Evolutionary conservation across 1,140 invertebrate genomes (phyloP), one percentile per base, ranked within the genome.

Genomic region (Heliconius melpomene): DNA sequence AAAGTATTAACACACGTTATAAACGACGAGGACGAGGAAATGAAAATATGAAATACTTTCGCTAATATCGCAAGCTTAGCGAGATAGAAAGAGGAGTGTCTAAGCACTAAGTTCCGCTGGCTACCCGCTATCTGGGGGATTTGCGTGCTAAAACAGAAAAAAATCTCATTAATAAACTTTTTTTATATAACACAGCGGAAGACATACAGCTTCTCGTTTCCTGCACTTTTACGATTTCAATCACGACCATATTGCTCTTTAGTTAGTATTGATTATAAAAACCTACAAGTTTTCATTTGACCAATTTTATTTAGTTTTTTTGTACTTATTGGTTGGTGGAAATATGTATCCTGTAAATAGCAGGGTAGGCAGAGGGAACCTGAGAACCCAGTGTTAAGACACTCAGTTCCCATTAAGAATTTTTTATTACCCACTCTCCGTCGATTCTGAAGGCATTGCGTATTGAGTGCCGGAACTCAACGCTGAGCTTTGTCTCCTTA

Each of bases 231-330:
- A 66, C 23, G 60, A 66, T 66, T 66, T 66, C 60, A 66, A 66
- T 66, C 60, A 66, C 60, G 60, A 66, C 60, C 60, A 66, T 66
- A 66, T 29, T 66, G 60, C 23, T 23, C 50, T 60, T 23, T 60
- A 60, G n/a, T 60, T 23, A 52, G 50, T 66, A 66, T 66, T 29
- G 60, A 66, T 66, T 66, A n/a, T 66, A 66, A 66, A 66, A 66
- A 66, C 60, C 23, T 66, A 66, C 26, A 66, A 66, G 60, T 66
- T 29, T 29, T 66, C 60, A 66, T 66, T 66, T 66, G 60, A 16
- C 60, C 7, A 57, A 57, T 18, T 66, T 66, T 29, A 66, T 66
- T 66, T 66, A 11, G 60, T 66, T 3, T 26, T 66, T 7, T 6
- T 2, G 5, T 26, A 20, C 3, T 16, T n/a, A 26, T 66, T 66